Evolutionary conservation across 2,888 invertebrate genomes (phyloP), one percentile per base, ranked within the genome.

Genomic region (Tenthredo scrophulariae): DNA sequence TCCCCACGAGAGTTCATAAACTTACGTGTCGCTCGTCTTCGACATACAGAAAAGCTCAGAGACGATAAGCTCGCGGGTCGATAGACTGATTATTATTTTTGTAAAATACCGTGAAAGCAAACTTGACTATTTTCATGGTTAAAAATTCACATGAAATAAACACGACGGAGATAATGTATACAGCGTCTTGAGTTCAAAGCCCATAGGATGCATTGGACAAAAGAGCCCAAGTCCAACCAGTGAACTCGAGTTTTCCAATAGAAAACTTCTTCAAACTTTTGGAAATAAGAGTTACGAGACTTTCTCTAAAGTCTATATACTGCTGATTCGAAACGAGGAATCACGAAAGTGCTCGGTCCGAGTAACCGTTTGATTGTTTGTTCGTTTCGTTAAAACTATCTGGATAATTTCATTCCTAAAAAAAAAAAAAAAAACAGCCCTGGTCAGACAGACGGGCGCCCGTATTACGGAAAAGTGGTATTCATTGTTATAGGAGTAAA

Each of bases 361-460:
- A 26, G 26, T 62, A 62, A 26, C 62, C 62, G 62, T 62, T 22
- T 13, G 62, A 43, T 40, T 72, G 40, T 72, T 43, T 43, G 72
- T 72, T 74, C 43, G 22, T 43, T 72, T 26, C n/a, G 72, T 74
- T 74, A 22, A 74, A 74, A n/a, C 43, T n/a, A 43, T 74, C 43
- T 43, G 72, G 43, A 74, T 74, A 43, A 74, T 74, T 74, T 43
- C 43, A 43, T 43, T 22, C 13, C 22, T 43, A 22, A 13, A 9
- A 43, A 29, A 70, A 18, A 46, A 33, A 9, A 7, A 40, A 37
- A 43, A 72, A 72, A 43, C 37, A 33, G 33, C 1, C 1, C 15
- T 43, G 72, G 22, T 22, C 43, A 74, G 72, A 40, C 43, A 74
- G 22, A 40, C 72, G 37, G 72, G 72, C 72, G 72, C 72, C 72